Percentiles rank a stretch among this genome's conserved stretches.
Conservation (phyloP, 2,888 invertebrate species). For the Carabus problematicus region DNA sequence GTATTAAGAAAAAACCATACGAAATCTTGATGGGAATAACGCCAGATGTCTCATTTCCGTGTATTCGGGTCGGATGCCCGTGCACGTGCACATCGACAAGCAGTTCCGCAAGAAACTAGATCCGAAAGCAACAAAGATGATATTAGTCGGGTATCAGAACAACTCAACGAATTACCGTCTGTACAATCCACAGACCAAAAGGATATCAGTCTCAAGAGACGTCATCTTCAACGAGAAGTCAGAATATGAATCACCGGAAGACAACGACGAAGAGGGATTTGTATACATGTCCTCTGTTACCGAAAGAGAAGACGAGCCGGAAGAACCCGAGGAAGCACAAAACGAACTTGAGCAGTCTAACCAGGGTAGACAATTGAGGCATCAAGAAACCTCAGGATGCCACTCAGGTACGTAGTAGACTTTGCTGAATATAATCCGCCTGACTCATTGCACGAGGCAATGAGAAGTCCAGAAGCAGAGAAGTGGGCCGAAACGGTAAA, state of each 20-base stretch:
- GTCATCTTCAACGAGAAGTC: background rate
- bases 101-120: slow-evolving; percentile 43
- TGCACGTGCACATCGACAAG: slow-evolving; percentile 42
- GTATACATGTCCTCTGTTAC: background rate
- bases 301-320: background rate
- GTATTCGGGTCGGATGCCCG: slow-evolving; percentile 41
- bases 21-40: slow-evolving; percentile 42
- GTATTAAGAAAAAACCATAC: slow-evolving; percentile 21
- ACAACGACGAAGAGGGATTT: background rate
- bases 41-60: slow-evolving; percentile 47
- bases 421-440: slow-evolving; percentile 31
- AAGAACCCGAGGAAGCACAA: slow-evolving; percentile 14
- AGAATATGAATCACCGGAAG: background rate
- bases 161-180: slow-evolving; percentile 48
- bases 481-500: slow-evolving; percentile 1
- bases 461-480: background rate
- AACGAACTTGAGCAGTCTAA: background rate
- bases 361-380: background rate
- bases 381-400: background rate
- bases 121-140: slow-evolving; percentile 32
- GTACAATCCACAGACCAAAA: slow-evolving; percentile 44
- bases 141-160: slow-evolving; percentile 48
- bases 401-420: slow-evolving; percentile 29
- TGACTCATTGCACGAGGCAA: slow-evolving; percentile 39
- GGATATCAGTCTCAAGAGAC: slow-evolving; percentile 3